phyloP scores from a whole-genome alignment of 2,113 vertebrate genomes.

The Bos indicus region DNA sequence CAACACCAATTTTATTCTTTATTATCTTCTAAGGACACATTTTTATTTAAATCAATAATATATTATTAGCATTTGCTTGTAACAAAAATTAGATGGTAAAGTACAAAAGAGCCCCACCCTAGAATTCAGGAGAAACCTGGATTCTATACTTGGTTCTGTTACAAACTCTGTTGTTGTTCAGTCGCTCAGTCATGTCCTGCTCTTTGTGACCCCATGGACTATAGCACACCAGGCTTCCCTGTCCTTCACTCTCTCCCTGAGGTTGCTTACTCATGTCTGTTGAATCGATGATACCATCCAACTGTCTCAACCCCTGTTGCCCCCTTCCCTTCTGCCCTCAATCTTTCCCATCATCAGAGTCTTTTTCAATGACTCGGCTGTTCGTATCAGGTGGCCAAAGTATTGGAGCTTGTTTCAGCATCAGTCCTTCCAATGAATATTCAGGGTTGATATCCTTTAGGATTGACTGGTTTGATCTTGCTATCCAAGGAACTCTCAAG shows the following conservation, averaged over 20 bases:
- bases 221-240: background rate
- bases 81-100: background rate
- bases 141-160: background rate
- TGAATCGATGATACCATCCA: background rate
- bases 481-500: background rate
- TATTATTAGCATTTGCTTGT: background rate
- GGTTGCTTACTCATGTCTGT: background rate
- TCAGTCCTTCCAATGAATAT: background rate
- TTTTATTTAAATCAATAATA: background rate
- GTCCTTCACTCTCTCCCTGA: background rate
- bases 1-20: background rate
- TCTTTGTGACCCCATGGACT: background rate
- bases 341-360: background rate
- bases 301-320: background rate
- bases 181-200: background rate
- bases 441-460: background rate
- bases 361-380: background rate
- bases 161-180: background rate
- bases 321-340: background rate
- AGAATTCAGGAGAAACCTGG: background rate
- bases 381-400: background rate
- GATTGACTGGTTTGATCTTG: background rate
- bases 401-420: background rate
- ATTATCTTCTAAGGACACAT: background rate
- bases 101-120: background rate